Percentiles rank a stretch among this genome's conserved stretches.
Evolutionary conservation across 2,888 invertebrate genomes (phyloP).

Genomic region (Stegana nigrithorax): DNA sequence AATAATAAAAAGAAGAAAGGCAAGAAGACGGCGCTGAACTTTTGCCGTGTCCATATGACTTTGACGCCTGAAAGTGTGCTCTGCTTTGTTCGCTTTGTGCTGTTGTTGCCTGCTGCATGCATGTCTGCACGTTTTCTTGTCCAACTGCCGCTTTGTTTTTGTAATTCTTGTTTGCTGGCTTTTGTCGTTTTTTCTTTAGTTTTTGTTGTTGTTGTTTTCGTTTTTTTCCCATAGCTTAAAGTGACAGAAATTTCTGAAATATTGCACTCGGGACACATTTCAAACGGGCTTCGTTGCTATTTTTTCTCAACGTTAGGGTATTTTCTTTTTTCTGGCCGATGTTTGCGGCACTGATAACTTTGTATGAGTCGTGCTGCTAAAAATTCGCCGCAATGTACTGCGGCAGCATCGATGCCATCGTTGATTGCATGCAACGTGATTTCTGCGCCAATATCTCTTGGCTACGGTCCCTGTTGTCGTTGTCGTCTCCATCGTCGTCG

Average conservation of each 20-base stretch:
- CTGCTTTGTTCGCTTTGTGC: too few species aligned
- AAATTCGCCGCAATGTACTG: not conserved
- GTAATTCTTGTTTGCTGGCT: not conserved
- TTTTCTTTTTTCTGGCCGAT: not conserved
- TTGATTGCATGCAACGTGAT: slow-evolving; percentile 18
- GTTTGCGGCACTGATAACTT: not conserved
- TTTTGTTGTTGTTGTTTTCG: not conserved
- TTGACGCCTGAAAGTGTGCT: not conserved
- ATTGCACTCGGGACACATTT: slow-evolving; percentile 20
- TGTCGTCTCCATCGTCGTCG: not conserved
- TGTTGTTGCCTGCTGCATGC: too few species aligned
- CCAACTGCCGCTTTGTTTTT: not conserved
- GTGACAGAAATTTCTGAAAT: slow-evolving; percentile 23
- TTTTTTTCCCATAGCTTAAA: slow-evolving; percentile 13
- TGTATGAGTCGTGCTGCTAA: too few species aligned
- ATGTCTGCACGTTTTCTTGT: not conserved
- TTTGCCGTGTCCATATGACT: not conserved
- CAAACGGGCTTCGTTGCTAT: not conserved
- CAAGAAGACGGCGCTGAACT: not conserved
- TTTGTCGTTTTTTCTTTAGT: not conserved
- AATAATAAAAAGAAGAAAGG: not conserved
- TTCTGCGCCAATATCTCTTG: slow-evolving; percentile 9
- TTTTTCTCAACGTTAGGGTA: not conserved
- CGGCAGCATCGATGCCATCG: slow-evolving; percentile 9
- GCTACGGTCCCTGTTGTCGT: not conserved